Evolutionary conservation across 2,888 invertebrate species (phyloP).

Genomic region (Papilio gigon): DNA sequence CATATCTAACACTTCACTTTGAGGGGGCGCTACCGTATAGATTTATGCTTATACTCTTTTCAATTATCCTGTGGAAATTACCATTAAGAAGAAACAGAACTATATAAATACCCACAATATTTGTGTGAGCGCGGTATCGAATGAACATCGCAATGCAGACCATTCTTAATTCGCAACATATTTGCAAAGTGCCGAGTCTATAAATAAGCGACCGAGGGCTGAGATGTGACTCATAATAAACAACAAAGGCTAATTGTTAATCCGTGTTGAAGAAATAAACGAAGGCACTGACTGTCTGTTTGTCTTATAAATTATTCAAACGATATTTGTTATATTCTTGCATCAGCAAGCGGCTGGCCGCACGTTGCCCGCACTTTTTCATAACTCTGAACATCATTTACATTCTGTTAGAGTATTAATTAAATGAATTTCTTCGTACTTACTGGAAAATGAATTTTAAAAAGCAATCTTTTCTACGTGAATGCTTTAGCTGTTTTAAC

Average conservation of each 20-base stretch:
- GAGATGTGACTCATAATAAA: constrained; percentile 40
- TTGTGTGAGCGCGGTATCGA: background rate
- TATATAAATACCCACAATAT: background rate
- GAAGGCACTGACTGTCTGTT: constrained; percentile 24
- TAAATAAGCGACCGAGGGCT: constrained; percentile 42
- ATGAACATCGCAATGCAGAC: constrained; percentile 23
- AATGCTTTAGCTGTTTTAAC: no score
- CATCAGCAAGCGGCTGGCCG: constrained; percentile 27
- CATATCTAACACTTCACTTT: no score
- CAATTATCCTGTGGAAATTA: background rate
- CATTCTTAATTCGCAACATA: constrained; percentile 33
- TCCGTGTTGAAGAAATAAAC: constrained; percentile 49
- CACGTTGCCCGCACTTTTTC: background rate
- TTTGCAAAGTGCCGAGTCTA: constrained; percentile 25
- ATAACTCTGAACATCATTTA: background rate
- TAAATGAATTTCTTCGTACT: background rate
- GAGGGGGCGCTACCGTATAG: background rate
- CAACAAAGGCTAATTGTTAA: constrained; percentile 51
- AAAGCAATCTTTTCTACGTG: no score
- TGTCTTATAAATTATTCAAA: constrained; percentile 38
- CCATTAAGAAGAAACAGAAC: background rate
- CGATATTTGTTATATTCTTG: constrained; percentile 11
- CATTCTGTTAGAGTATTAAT: background rate
- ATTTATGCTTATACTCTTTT: background rate
- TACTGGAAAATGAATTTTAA: no score